Evolutionary conservation across 2,113 vertebrate species (phyloP), one percentile per base, ranked within the genome.

Genomic region (Macrotus californicus): DNA sequence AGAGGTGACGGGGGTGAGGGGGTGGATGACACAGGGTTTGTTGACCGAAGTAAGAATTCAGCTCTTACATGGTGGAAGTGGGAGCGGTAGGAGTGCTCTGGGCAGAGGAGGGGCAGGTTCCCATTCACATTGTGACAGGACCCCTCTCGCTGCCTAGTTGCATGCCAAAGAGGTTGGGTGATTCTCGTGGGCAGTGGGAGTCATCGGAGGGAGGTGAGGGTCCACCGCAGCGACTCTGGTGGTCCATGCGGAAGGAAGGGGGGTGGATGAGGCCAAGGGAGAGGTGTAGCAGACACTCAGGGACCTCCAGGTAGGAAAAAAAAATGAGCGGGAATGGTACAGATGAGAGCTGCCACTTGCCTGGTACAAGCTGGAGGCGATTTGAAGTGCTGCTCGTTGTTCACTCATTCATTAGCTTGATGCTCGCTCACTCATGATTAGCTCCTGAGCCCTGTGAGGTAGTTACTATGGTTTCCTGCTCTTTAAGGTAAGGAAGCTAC

Each of bases 11-110:
- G 67, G 22, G 34, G 66, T 5, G 34, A 31, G 4, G 43, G 43
- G 46, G 11, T 24, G 16, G 34, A 3, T 11, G 52, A 59, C 0
- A 12, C 0, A 19, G 61, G 0, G 19, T 24, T 24, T 67, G 15
- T 52, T 0, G 7, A 34, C 89, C 34, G 7, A 2, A 12, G 18
- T n/a, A 15, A 11, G 19, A 36, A 15, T 6, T 4, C 48, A 67
- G 31, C 22, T 83, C 48, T 39, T 29, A 15, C 52, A 66, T 15
- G 26, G 61, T 34, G 31, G 7, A 66, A 29, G 34, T n/a, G 14
- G 64, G 5, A 46, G 50, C 89, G 18, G 4, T 29, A 21, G 77
- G 66, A 11, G 36, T 15, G 26, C 21, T 41, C 36, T n/a, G 48
- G 12, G 15, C 14, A 21, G 24, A 61, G 16, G 24, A 22, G 52